These are phyloP conservation scores for Drosophila tsacasi DNA, from an alignment of 1,140 invertebrate genomes.

Conservation along the genomic window DNA sequence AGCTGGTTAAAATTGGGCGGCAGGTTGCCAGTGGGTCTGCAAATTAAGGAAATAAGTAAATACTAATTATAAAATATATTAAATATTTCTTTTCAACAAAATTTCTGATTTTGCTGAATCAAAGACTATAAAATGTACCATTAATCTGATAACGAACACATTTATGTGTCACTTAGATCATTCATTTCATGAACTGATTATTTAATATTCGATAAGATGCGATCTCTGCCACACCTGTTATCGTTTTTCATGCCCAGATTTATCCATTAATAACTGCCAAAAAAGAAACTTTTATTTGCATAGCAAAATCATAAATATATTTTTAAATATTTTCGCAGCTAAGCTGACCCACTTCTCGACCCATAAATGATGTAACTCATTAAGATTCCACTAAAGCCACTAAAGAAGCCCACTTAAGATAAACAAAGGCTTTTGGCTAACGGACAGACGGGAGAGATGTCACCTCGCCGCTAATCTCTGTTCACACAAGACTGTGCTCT, in stretches of 20 bases:
- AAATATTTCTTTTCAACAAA: not conserved
- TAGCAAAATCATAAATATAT: slow-evolving; percentile 10
- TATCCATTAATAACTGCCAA: not conserved
- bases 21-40: slow-evolving; percentile 65
- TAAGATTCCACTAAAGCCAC: slow-evolving; percentile 28
- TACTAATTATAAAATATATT: not conserved
- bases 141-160: not conserved
- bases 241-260: not conserved
- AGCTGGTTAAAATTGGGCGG: slow-evolving; percentile 63
- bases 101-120: not conserved
- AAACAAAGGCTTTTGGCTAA: slow-evolving; percentile 67
- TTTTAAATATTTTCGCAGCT: not conserved
- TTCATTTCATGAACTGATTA: not conserved
- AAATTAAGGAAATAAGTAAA: not conserved
- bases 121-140: not conserved
- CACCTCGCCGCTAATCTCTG: slow-evolving; percentile 66
- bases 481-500: slow-evolving; percentile 53
- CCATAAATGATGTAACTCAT: slow-evolving; percentile 63
- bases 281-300: slow-evolving; percentile 1
- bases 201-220: not conserved
- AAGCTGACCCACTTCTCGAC: slow-evolving; percentile 39
- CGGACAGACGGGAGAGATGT: slow-evolving; percentile 45
- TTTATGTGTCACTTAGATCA: not conserved
- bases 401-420: slow-evolving; percentile 28
- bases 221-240: not conserved